Evolutionary conservation across 2,113 vertebrate genomes (phyloP).

Genomic region (Myotis brandtii): DNA sequence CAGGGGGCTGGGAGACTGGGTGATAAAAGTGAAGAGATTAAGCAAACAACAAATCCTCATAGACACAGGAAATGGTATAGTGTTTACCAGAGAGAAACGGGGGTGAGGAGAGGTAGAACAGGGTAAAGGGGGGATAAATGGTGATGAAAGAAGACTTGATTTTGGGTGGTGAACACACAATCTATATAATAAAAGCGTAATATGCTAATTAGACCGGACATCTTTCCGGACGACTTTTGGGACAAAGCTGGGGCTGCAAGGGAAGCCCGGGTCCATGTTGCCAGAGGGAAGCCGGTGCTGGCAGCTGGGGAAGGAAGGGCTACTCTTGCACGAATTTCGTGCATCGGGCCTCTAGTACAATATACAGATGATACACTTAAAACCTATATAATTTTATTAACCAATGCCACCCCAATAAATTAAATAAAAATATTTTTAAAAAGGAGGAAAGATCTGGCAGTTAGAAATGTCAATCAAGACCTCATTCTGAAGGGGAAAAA

Average conservation of each 20-base stretch:
- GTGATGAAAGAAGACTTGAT: neutral
- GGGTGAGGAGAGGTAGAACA: neutral
- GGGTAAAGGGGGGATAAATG: neutral
- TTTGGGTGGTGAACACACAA: neutral
- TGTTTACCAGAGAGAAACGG: neutral
- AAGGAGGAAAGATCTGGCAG: conserved; percentile 2
- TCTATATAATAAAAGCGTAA: no score
- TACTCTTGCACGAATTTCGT: no score
- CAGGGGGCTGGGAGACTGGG: neutral
- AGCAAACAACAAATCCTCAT: neutral
- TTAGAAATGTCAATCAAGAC: neutral
- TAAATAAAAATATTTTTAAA: neutral
- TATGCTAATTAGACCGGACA: no score
- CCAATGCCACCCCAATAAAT: neutral
- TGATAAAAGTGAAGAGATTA: neutral
- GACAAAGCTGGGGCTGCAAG: no score
- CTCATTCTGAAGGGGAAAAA: neutral
- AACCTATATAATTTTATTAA: neutral
- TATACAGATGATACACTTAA: neutral
- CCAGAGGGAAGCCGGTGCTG: no score
- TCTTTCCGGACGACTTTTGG: no score
- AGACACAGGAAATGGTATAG: neutral
- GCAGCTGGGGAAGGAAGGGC: no score
- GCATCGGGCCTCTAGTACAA: neutral
- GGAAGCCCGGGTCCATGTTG: no score